Percentiles rank a stretch among this genome's conserved stretches.
These are phyloP conservation scores for Barbus barbus DNA, from an alignment of 2,113 vertebrate species.

Conservation along the genomic window DNA sequence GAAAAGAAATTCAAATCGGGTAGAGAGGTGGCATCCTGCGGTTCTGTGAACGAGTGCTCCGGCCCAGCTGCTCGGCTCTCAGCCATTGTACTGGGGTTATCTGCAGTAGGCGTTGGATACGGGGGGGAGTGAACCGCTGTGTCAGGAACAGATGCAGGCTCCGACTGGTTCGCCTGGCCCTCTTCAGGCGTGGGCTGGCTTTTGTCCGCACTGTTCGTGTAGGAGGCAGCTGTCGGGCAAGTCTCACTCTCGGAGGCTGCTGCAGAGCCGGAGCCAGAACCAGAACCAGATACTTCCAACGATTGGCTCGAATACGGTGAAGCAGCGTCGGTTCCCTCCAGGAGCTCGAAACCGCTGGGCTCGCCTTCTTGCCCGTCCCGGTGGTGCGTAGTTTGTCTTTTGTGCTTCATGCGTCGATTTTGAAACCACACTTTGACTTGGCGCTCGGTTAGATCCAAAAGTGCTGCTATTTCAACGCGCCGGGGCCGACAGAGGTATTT, in stretches of 20 bases:
- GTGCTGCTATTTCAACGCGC: slow-evolving; percentile 91
- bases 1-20: slow-evolving; percentile 83
- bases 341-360: slow-evolving; percentile 63
- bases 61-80: slow-evolving; percentile 49
- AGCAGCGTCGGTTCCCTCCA: slow-evolving; percentile 79
- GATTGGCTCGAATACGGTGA: slow-evolving; percentile 76
- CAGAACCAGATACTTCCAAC: slow-evolving; percentile 65
- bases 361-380: slow-evolving; percentile 81
- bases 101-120: slow-evolving; percentile 64
- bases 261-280: slow-evolving; percentile 67
- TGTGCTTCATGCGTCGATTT: slow-evolving; percentile 98
- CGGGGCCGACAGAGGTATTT: slow-evolving; percentile 94
- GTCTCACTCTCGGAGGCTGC: slow-evolving; percentile 66
- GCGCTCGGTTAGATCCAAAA: slow-evolving; percentile 90
- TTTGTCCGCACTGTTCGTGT: slow-evolving; percentile 72
- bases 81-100: slow-evolving; percentile 62
- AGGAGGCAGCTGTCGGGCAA: slow-evolving; percentile 59
- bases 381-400: slow-evolving; percentile 87
- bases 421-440: slow-evolving; percentile 99
- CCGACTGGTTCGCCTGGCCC: slow-evolving; percentile 55
- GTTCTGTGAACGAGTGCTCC: slow-evolving; percentile 70
- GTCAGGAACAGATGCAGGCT: slow-evolving; percentile 61
- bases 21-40: slow-evolving; percentile 73
- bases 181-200: slow-evolving; percentile 70
- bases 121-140: slow-evolving; percentile 60